Percentiles rank a stretch among this genome's conserved stretches.
phyloP scores from a whole-genome alignment of 2,113 vertebrate species.

The Nothoprocta pentlandii region DNA sequence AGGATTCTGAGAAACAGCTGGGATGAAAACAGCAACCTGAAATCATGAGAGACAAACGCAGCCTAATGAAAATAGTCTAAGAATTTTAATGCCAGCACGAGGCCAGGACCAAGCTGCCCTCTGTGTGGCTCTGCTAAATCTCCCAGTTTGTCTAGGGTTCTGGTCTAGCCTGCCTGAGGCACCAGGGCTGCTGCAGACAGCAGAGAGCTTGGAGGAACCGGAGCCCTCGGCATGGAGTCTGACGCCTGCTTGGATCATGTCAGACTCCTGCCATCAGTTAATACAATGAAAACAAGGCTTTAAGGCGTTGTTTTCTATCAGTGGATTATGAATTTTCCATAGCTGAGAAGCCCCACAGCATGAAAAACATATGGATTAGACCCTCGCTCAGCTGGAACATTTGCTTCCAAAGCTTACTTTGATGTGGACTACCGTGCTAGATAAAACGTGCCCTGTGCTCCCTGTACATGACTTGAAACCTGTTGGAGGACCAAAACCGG shows the following conservation, averaged over 20 bases:
- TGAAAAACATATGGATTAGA: not conserved
- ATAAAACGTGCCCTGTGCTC: not conserved
- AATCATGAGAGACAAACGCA: not conserved
- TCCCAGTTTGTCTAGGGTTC: not conserved
- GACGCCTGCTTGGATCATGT: not conserved
- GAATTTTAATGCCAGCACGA: not conserved
- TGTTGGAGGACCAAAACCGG: not conserved
- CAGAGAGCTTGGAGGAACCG: not conserved
- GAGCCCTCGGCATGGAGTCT: not conserved
- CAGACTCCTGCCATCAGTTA: not conserved
- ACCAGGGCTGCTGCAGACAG: not conserved
- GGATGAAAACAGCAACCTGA: not conserved
- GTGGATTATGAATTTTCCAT: not conserved
- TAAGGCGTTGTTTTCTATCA: not conserved
- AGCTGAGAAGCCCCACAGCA: not conserved
- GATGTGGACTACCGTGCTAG: not conserved
- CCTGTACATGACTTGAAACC: not conserved
- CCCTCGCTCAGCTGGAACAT: not conserved
- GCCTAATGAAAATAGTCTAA: not conserved
- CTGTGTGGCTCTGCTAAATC: not conserved
- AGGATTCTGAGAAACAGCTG: conserved; percentile 4
- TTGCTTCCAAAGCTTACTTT: not conserved
- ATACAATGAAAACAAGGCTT: not conserved
- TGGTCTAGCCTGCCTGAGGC: not conserved
- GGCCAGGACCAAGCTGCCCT: not conserved